phyloP scores from a whole-genome alignment of 64 coral and sea anemone species.

The Actinia equina region DNA sequence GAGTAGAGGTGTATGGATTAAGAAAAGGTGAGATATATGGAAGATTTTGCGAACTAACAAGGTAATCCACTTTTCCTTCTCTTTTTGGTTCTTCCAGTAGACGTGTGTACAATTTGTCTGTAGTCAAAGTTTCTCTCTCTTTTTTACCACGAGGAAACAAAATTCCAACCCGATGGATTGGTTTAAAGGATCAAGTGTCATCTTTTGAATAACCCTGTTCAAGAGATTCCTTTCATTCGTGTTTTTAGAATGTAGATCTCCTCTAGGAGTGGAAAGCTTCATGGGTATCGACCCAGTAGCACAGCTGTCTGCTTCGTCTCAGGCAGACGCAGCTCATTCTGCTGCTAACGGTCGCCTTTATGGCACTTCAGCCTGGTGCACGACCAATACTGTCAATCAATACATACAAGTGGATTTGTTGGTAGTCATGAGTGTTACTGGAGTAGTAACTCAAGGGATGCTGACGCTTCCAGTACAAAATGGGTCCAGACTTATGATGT shows the following conservation, averaged over 20 bases:
- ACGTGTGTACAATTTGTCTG: no score
- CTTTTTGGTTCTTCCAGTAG: no score
- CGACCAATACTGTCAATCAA: neutral
- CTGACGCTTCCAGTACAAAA: neutral
- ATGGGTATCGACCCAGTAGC: neutral
- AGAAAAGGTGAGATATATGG: neutral
- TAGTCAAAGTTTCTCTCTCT: no score
- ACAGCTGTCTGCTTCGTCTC: neutral
- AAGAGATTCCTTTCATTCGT: neutral
- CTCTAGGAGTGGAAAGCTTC: neutral
- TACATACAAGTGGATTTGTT: slow-evolving; percentile 4
- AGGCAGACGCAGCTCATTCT: neutral
- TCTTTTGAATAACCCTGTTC: no score
- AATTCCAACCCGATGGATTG: no score
- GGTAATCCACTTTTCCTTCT: no score
- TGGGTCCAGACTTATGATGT: slow-evolving; percentile 10
- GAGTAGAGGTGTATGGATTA: slow-evolving; percentile 39
- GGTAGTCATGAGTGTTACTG: neutral
- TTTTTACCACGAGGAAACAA: no score
- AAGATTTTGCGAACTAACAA: no score
- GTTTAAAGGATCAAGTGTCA: no score
- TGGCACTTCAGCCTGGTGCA: slow-evolving; percentile 5
- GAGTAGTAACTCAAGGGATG: neutral
- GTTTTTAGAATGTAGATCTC: neutral
- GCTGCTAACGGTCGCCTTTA: neutral